Percentiles rank a stretch among this genome's conserved stretches.
Conservation (phyloP, 37 sponge, comb jelly and placozoan species). For the Geodia barretti region DNA sequence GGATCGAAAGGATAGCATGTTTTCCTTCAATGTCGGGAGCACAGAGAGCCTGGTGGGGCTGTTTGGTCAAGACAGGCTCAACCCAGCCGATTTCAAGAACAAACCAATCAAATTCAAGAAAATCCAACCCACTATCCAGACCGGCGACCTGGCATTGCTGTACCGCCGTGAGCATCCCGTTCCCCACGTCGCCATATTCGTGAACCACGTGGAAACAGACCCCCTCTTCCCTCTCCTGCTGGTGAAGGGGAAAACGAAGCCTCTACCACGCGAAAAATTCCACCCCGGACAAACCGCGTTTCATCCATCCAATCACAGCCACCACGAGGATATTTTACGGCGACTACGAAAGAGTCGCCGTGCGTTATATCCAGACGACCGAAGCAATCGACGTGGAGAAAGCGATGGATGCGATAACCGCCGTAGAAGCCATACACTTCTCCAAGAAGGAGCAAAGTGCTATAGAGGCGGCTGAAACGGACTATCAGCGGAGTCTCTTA, state of each 20-base stretch:
- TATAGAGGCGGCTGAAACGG: constrained; percentile 10
- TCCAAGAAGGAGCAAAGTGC: constrained; percentile 19
- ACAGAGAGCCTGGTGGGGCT: neutral
- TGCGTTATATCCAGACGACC: constrained; percentile 23
- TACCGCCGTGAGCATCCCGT: constrained; percentile 20
- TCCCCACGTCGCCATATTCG: constrained; percentile 65
- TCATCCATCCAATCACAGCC: constrained; percentile 56
- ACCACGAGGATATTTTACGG: constrained; percentile 73
- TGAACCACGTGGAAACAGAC: constrained; percentile 34
- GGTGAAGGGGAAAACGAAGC: constrained; percentile 71
- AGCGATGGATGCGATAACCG: neutral
- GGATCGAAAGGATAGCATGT: no score
- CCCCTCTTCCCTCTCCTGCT: constrained; percentile 55
- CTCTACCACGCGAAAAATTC: constrained; percentile 36
- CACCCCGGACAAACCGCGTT: neutral
- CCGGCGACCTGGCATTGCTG: constrained; percentile 68
- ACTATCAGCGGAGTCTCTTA: constrained; percentile 36
- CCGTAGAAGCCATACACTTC: constrained; percentile 14
- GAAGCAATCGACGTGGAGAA: neutral
- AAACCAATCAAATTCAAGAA: constrained; percentile 23
- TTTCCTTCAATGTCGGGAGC: neutral
- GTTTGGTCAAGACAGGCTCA: neutral
- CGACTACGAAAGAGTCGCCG: constrained; percentile 47
- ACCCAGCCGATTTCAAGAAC: neutral
- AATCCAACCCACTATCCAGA: constrained; percentile 24